A percentile compares a stretch with the other conserved stretches of the same genome.
phyloP scores from a whole-genome alignment of 2,797 vertebrate species.

The Borostomias antarcticus region DNA sequence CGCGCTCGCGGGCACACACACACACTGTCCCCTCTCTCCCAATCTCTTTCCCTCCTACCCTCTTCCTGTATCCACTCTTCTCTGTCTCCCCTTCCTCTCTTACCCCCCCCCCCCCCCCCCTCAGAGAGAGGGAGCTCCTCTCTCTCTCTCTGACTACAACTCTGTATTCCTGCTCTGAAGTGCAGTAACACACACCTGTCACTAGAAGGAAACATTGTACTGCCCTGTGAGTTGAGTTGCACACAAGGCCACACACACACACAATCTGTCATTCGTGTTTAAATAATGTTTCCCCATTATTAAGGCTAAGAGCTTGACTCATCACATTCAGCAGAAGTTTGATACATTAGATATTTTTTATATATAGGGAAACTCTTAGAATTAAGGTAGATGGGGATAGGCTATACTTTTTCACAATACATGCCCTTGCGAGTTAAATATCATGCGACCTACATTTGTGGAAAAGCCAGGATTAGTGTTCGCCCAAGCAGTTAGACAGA shows the following conservation, averaged over 20 bases:
- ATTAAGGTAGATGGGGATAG: too few relatives aligned
- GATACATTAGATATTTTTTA: not conserved
- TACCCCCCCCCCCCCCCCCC: constrained; percentile 9
- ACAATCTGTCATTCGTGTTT: constrained; percentile 21
- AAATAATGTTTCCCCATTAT: not conserved
- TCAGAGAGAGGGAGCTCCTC: too few relatives aligned
- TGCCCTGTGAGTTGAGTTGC: constrained; percentile 1
- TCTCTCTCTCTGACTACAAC: not conserved
- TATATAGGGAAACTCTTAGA: not conserved
- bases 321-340: not conserved
- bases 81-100: not conserved
- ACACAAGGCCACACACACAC: not conserved
- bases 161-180: not conserved
- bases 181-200: constrained; percentile 43
- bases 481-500: constrained; percentile 15
- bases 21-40: not conserved
- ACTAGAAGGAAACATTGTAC: constrained; percentile 44
- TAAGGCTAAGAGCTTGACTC: not conserved
- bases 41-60: not conserved
- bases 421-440: constrained; percentile 16
- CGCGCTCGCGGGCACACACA: not conserved
- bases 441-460: constrained; percentile 66
- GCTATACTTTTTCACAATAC: not conserved
- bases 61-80: not conserved
- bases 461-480: constrained; percentile 49